phyloP scores from a whole-genome alignment of 2,888 invertebrate genomes.

The Lottia scabra region DNA sequence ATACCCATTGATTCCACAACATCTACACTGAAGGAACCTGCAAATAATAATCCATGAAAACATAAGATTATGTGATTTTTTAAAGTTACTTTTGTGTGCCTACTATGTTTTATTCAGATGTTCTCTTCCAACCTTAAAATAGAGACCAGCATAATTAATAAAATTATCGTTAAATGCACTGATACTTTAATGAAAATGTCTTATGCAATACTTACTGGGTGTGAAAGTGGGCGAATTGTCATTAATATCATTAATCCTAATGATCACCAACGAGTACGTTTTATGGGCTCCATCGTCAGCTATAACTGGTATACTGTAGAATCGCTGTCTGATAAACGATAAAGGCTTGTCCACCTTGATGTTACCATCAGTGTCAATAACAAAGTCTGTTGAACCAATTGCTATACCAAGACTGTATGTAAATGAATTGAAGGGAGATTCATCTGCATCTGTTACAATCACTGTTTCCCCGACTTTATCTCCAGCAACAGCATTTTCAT shows the following conservation, averaged over 20 bases:
- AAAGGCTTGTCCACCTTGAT: constrained; percentile 86
- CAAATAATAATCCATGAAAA: not conserved
- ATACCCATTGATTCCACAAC: not conserved
- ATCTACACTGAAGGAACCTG: not conserved
- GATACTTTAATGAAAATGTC: too few species aligned
- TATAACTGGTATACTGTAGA: constrained; percentile 86
- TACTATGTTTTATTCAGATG: too few species aligned
- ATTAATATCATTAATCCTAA: constrained; percentile 90
- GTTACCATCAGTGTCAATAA: constrained; percentile 85
- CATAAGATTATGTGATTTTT: too few species aligned
- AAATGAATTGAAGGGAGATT: not conserved
- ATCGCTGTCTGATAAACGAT: constrained; percentile 85
- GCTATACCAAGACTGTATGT: not conserved
- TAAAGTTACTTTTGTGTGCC: too few species aligned
- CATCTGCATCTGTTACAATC: constrained; percentile 41
- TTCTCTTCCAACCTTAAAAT: too few species aligned
- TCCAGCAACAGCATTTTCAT: constrained; percentile 30
- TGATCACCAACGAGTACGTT: constrained; percentile 81
- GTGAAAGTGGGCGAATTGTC: constrained; percentile 80
- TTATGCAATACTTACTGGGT: not conserved
- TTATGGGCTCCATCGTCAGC: constrained; percentile 73
- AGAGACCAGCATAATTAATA: too few species aligned
- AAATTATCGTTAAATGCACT: too few species aligned
- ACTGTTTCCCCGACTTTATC: constrained; percentile 30
- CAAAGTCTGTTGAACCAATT: constrained; percentile 23